A percentile compares a stretch with the other conserved stretches of the same genome.
phyloP scores from a whole-genome alignment of 2,113 vertebrate species.

The Montifringilla adamsi region DNA sequence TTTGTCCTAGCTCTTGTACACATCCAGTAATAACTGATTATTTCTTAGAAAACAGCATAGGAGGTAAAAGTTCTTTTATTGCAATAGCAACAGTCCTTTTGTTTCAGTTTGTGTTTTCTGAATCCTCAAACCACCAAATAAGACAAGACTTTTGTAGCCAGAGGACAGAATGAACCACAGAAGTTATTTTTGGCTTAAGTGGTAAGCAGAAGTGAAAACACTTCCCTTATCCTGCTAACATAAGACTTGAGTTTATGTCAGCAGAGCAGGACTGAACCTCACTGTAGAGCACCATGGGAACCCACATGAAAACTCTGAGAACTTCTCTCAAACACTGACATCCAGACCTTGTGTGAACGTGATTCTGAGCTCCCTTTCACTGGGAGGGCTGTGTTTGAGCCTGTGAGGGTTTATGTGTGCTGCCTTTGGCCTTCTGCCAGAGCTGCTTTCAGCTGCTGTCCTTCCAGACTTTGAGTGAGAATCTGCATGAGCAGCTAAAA shows the following conservation, averaged over 20 bases:
- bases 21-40: neutral
- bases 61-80: neutral
- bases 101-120: neutral
- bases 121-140: neutral
- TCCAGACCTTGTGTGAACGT: neutral
- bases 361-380: neutral
- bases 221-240: neutral
- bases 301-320: neutral
- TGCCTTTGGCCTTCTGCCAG: neutral
- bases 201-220: neutral
- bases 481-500: neutral
- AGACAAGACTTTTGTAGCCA: neutral
- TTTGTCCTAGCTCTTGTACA: neutral
- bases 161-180: neutral
- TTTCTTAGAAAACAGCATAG: neutral
- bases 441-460: neutral
- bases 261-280: neutral
- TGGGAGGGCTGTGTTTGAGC: neutral
- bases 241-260: neutral
- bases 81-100: neutral
- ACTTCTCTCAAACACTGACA: neutral
- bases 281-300: neutral
- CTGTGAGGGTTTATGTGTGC: rapidly evolving
- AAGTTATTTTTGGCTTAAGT: neutral
- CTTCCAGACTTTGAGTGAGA: neutral